Percentiles rank a stretch among this genome's conserved stretches.
These are phyloP conservation scores for Nesidiocoris tenuis DNA, from an alignment of 2,888 invertebrate genomes.

Conservation along the genomic window DNA sequence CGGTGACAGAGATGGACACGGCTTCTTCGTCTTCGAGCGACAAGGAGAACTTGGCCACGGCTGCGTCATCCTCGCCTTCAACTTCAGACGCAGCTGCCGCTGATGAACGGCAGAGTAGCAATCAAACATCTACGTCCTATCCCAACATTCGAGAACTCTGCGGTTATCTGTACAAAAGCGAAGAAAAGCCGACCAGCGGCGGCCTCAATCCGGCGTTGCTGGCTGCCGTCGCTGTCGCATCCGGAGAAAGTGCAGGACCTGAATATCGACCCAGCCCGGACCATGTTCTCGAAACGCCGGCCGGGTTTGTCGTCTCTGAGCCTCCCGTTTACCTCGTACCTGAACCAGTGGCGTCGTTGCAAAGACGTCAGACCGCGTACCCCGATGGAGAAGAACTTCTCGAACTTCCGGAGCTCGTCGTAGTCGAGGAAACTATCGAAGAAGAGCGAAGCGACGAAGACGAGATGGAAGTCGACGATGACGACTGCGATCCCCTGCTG, in stretches of 20 bases:
- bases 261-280: conserved; percentile 51
- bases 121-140: conserved; percentile 37
- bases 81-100: conserved; percentile 44
- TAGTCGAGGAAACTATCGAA: not conserved
- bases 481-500: conserved; percentile 51
- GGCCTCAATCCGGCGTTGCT: conserved; percentile 53
- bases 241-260: conserved; percentile 52
- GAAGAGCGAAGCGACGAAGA: not conserved
- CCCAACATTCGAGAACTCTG: conserved; percentile 53
- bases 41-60: conserved; percentile 57
- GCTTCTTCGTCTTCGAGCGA: conserved; percentile 53
- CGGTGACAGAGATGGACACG: conserved; percentile 49
- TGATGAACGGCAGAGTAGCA: conserved; percentile 4
- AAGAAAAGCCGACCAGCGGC: conserved; percentile 38
- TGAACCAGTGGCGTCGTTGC: conserved; percentile 51
- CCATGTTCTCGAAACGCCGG: conserved; percentile 49
- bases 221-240: conserved; percentile 55
- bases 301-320: conserved; percentile 49
- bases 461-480: conserved; percentile 36
- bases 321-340: conserved; percentile 52
- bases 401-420: conserved; percentile 47
- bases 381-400: conserved; percentile 42
- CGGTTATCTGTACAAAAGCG: conserved; percentile 55
- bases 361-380: conserved; percentile 45
- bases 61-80: not conserved